These are phyloP conservation scores for Agrotis exclamationis DNA, from an alignment of 2,888 invertebrate genomes.

Conservation along the genomic window DNA sequence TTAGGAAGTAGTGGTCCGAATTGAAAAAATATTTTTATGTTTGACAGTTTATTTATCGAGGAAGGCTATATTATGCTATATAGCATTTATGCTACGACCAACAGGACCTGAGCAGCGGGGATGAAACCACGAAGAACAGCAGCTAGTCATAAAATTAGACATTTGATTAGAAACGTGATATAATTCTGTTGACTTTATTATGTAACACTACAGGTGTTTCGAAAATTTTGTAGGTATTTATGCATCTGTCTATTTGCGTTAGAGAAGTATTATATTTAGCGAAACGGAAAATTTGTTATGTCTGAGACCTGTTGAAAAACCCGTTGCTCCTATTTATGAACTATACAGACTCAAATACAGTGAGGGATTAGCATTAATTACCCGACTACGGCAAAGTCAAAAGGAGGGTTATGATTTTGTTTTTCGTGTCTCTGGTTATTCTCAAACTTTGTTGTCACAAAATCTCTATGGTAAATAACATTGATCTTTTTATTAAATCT, in stretches of 20 bases:
- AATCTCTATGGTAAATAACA: slow-evolving; percentile 6
- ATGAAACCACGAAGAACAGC: no score
- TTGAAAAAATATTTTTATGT: no score
- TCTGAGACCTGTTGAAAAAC: slow-evolving; percentile 12
- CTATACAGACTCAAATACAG: slow-evolving; percentile 11
- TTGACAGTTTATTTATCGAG: no score
- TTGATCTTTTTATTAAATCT: slow-evolving; percentile 26
- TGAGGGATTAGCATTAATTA: neutral
- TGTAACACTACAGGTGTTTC: neutral
- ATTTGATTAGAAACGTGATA: neutral
- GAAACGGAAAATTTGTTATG: slow-evolving; percentile 27
- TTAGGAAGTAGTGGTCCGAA: no score
- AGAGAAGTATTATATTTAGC: neutral
- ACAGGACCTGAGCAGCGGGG: no score
- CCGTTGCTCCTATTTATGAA: slow-evolving; percentile 12
- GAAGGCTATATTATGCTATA: no score
- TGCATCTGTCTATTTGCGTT: slow-evolving; percentile 24
- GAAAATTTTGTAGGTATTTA: neutral
- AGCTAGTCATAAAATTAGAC: no score
- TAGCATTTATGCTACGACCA: no score
- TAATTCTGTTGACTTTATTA: neutral
- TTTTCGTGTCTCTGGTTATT: neutral
- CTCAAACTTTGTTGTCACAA: neutral
- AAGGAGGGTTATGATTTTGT: no score
- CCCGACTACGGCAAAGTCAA: no score